These are phyloP conservation scores for Neolamprologus sp. DNA, from an alignment of 2,113 vertebrate genomes.

Conservation along the genomic window DNA sequence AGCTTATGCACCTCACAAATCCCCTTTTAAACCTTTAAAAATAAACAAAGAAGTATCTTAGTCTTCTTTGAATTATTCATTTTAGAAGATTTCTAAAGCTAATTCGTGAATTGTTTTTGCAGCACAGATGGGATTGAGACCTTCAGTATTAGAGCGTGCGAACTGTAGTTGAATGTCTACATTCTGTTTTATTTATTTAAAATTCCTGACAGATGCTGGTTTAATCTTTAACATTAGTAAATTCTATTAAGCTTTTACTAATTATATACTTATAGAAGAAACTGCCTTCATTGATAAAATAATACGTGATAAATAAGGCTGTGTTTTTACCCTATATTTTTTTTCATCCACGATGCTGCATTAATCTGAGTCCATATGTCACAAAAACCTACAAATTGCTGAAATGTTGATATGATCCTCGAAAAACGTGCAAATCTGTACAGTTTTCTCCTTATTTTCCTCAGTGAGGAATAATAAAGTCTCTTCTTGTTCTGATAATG, in stretches of 20 bases:
- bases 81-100: not conserved
- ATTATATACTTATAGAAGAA: not conserved
- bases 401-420: not conserved
- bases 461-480: not conserved
- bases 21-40: not conserved
- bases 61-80: not conserved
- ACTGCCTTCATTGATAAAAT: not conserved
- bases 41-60: not conserved
- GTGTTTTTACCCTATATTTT: not conserved
- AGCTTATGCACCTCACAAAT: not conserved
- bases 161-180: not conserved
- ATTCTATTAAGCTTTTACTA: not conserved
- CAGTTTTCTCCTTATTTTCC: not conserved
- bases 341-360: not conserved
- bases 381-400: not conserved
- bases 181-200: not conserved
- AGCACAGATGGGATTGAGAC: not conserved
- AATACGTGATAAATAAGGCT: not conserved
- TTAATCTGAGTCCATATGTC: not conserved
- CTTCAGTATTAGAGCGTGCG: not conserved
- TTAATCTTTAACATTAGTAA: not conserved
- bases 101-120: not conserved
- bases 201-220: not conserved
- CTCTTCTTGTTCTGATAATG: not conserved
- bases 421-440: rapidly evolving